Evolutionary conservation across 2,113 vertebrate species (phyloP), one percentile per base, ranked within the genome.

Genomic region (Sinocyclocheilus grahami): DNA sequence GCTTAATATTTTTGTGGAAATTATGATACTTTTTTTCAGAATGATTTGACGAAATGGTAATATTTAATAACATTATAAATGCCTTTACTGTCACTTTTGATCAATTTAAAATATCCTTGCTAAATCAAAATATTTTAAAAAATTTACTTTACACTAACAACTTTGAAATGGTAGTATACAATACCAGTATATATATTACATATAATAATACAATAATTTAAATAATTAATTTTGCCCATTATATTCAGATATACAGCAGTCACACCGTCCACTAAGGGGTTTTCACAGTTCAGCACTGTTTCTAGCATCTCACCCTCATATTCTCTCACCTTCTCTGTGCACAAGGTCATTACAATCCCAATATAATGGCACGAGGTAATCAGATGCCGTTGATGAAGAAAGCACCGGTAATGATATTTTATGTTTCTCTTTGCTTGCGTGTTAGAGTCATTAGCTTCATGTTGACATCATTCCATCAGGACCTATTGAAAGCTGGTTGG

Each of bases 391-490:
- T 91, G 88, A 95, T 91, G 93, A 94, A 95, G 95, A 94, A 92
- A 95, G 92, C 90, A 91, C 94, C 93, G 94, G 95, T 96, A 97
- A 95, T 95, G 94, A 94, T 96, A 95, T 95, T 96, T 95, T 95
- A 96, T 96, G 95, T 94, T 96, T 91, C 95, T 95, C 94, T 95
- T 96, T 95, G 93, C 83, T 96, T 95, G 76, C 94, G 94, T 95
- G 95, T 95, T 95, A 95, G 95, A 96, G 95, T 96, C 96, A 96
- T 96, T 97, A 96, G 96, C 94, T 95, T 93, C 94, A 93, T 87
- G 95, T 96, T 95, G 96, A 96, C 94, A 96, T 93, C 95, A 94
- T 95, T 96, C 95, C 95, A 95, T 96, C 96, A 95, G 89, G 95
- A 95, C 96, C 95, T 85, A 95, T 95, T 95, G 96, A 95, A 96